A percentile compares a stretch with the other conserved stretches of the same genome.
Conservation (phyloP, 2,888 invertebrate genomes). For the Tromatobia lineatoria region DNA sequence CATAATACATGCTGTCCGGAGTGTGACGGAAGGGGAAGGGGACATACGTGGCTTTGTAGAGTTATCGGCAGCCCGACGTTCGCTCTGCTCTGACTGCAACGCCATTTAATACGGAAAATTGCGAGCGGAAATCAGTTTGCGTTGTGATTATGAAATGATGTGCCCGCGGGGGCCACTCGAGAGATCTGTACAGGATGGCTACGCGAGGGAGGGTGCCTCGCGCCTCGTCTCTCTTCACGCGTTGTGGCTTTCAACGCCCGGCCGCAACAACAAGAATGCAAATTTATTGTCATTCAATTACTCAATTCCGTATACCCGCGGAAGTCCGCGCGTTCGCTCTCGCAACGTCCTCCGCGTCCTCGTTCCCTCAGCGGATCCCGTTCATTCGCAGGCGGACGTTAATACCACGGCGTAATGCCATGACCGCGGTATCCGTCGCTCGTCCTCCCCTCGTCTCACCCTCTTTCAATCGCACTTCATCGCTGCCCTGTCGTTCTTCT, state of each 20-base stretch:
- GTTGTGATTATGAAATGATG: slow-evolving; percentile 83
- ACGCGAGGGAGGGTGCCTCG: slow-evolving; percentile 10
- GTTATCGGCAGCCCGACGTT: slow-evolving; percentile 46
- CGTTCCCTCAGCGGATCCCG: slow-evolving; percentile 72
- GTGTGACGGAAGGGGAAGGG: neutral
- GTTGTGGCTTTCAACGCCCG: slow-evolving; percentile 79
- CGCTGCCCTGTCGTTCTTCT: slow-evolving; percentile 63
- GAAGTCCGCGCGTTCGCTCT: slow-evolving; percentile 55
- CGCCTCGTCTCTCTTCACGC: slow-evolving; percentile 71
- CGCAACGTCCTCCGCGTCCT: slow-evolving; percentile 35
- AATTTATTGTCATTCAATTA: slow-evolving; percentile 85
- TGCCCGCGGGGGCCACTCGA: slow-evolving; percentile 71
- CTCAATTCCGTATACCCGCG: slow-evolving; percentile 78
- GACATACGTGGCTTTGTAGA: slow-evolving; percentile 26
- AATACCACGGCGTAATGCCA: slow-evolving; percentile 79
- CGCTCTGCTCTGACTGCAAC: slow-evolving; percentile 37
- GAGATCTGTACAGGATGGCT: slow-evolving; percentile 54
- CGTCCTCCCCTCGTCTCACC: slow-evolving; percentile 38
- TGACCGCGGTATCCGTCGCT: slow-evolving; percentile 73
- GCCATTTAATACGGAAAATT: slow-evolving; percentile 74
- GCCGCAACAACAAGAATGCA: slow-evolving; percentile 83
- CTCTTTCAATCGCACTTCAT: slow-evolving; percentile 15
- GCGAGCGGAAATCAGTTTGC: slow-evolving; percentile 80
- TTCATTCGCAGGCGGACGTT: slow-evolving; percentile 76
- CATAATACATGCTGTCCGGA: slow-evolving; percentile 64